Base-by-base conservation (phyloP, 2,888 invertebrate genomes). In the Ceraclea dissimilis region DNA sequence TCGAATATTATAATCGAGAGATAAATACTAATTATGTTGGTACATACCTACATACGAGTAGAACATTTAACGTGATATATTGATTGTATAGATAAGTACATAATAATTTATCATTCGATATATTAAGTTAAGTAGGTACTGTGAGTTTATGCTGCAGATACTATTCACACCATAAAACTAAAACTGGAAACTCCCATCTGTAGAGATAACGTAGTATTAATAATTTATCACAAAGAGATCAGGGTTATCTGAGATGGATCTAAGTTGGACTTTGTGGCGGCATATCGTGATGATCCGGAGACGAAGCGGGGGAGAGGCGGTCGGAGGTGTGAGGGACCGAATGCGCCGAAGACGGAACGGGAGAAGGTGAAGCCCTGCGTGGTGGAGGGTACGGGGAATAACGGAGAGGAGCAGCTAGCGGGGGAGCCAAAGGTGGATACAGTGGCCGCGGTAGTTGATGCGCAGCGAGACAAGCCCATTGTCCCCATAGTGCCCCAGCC, bases 381-480 rank as follows among this genome's bases (percentile, higher is more conserved):
- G 79, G 81, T 43, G 72, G 70, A 48, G 72, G 72, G 66, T 83
- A 83, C 44, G 81, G 82, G 4, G 82, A 81, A 69, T 79, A 82
- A 61, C 82, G 75, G 65, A 82, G 82, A 67, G 82, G 79, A 49
- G 81, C 74, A 64, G 83, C 70, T 61, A 80, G 74, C 63, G 75
- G 74, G 66, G 72, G 69, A 59, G 74, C 73, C 66, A 58, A 66
- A 62, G 66, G 69, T 49, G 75, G 74, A 65, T 79, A 70, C 65
- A 79, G 75, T 17, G 81, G 79, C 61, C 79, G 70, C 64, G 73
- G 76, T 65, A 74, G 67, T 70, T 72, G 80, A 60, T 84, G 82
- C 1, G 84, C 82, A 44, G 83, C 83, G 51, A 84, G 66, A 65
- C 84, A 83, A 8, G 84, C 84, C 86, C 85, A 86, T 65, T 85